A percentile compares a stretch with the other conserved stretches of the same genome.
Conservation (phyloP, 2,113 vertebrate species). For the Corydoras maculifer region DNA sequence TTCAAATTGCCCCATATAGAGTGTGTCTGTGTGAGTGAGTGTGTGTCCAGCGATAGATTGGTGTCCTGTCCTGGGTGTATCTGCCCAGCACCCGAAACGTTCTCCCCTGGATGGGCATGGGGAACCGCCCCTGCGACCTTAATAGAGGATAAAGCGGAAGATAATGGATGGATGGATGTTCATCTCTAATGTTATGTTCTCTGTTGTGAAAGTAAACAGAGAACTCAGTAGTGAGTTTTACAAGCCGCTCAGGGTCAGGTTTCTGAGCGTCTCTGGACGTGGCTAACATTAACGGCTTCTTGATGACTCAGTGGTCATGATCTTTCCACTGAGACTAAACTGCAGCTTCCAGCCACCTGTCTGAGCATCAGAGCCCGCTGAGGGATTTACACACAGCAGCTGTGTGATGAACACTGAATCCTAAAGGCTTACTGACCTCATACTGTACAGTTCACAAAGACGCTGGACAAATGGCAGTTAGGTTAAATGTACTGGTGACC, state of each 20-base stretch:
- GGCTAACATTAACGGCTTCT: not conserved
- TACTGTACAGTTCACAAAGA: conserved; percentile 24
- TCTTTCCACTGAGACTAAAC: conserved; percentile 35
- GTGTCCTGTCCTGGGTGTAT: too few species aligned
- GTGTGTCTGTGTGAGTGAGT: too few species aligned
- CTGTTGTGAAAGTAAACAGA: too few species aligned
- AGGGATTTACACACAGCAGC: conserved; percentile 49
- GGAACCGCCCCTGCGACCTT: too few species aligned
- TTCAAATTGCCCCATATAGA: too few species aligned
- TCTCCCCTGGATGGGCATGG: too few species aligned
- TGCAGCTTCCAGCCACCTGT: conserved; percentile 21
- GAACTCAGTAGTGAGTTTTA: not conserved
- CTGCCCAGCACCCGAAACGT: too few species aligned
- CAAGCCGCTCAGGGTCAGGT: not conserved
- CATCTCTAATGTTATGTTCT: too few species aligned
- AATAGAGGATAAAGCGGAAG: too few species aligned
- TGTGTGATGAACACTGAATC: conserved; percentile 39
- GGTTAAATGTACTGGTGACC: too few species aligned
- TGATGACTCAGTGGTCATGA: conserved; percentile 27
- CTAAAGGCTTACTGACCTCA: conserved; percentile 26
- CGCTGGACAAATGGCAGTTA: conserved; percentile 3
- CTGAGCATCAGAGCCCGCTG: conserved; percentile 29
- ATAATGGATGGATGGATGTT: too few species aligned
- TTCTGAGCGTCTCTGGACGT: not conserved
- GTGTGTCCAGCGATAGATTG: too few species aligned